Base-by-base conservation (phyloP, 2,113 vertebrate genomes). In the Urocolius indicus region DNA sequence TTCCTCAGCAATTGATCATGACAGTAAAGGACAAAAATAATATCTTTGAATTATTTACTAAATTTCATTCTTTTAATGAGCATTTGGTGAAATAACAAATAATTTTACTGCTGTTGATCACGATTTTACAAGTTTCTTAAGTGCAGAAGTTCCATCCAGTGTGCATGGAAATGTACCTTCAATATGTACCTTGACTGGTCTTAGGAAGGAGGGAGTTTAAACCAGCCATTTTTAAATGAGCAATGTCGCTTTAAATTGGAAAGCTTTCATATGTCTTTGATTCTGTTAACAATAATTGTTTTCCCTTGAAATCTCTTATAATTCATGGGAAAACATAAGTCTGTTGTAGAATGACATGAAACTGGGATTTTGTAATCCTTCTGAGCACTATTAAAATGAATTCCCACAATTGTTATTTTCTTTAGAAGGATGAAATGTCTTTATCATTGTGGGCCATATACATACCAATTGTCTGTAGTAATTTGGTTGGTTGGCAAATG, bases 321-420 rank as follows among this genome's bases (percentile, higher is more conserved):
- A 90, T 84, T 93, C 87, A 84, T 87, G 59, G 69, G 69, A 69
- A 94, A 81, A 30, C 62, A 80, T 63, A 43, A 74, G 26, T 71
- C 58, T 73, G 69, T 68, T 85, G 46, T 43, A 69, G 81, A 92
- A 83, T 3, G 3, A 84, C 68, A 76, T 29, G 32, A 71, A 95
- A 68, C 32, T 65, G 48, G 52, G 46, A 80, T 85, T 94, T 93
- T 89, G 77, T 62, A 95, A 79, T 78, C 66, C 83, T 94, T 94
- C 84, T 88, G 93, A 93, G 69, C 36, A 6, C 48, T 80, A n/a
- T 93, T 93, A 91, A 84, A 96, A 87, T 43, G 0, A 91, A 85
- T 92, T 95, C 77, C 61, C 68, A 94, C 84, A 87, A 92, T 49
- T 83, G 66, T 96, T 92, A n/a, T 68, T 94, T 92, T 58, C 61